Conservation (phyloP, 2,113 vertebrate species). For the Petrocephalus microphthalmus region DNA sequence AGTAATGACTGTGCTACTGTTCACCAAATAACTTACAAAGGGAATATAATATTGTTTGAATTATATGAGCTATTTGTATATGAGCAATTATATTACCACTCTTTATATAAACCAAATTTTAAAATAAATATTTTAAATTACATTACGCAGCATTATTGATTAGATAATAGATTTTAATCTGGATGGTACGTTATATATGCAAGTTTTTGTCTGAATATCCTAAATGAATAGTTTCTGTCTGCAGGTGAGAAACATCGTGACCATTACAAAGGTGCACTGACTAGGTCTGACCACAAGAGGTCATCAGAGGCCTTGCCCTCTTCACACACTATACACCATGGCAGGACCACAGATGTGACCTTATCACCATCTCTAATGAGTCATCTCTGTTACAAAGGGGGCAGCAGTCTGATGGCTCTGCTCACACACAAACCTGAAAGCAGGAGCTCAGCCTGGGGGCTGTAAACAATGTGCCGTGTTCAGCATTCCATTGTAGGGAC, state of each 20-base stretch:
- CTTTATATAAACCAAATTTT: not conserved
- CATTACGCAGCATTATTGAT: not conserved
- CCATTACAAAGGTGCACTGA: not conserved
- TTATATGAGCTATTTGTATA: not conserved
- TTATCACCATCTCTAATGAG: not conserved
- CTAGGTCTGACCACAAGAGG: constrained; percentile 9
- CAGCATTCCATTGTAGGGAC: not conserved
- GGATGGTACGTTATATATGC: not conserved
- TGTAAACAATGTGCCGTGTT: not conserved
- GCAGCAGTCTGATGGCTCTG: not conserved
- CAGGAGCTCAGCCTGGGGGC: not conserved
- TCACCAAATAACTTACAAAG: not conserved
- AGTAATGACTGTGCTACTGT: not conserved
- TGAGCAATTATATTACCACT: not conserved
- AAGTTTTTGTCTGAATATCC: not conserved
- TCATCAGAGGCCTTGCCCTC: not conserved
- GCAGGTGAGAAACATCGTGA: not conserved
- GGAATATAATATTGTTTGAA: not conserved
- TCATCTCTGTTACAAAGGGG: not conserved
- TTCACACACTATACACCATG: not conserved
- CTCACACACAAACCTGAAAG: not conserved
- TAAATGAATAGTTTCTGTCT: not conserved
- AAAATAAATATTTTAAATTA: not conserved
- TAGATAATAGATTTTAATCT: not conserved
- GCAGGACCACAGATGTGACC: not conserved